These are phyloP conservation scores for Cyclophora punctaria DNA, from an alignment of 2,888 invertebrate species.

Conservation along the genomic window DNA sequence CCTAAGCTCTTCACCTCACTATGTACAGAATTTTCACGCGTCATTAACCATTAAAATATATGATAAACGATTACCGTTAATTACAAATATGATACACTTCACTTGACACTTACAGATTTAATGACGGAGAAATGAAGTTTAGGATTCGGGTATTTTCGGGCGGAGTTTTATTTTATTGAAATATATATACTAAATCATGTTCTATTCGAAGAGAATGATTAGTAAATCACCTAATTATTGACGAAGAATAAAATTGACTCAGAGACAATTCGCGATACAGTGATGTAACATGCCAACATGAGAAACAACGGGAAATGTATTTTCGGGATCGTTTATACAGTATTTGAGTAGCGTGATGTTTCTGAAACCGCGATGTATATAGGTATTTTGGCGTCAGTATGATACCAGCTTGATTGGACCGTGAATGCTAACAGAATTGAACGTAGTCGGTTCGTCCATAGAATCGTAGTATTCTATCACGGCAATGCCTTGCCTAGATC, in stretches of 20 bases:
- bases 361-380: conserved; percentile 13
- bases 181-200: too few species aligned
- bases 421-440: conserved; percentile 41
- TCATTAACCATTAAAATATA: background rate
- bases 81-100: background rate
- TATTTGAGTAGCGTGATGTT: background rate
- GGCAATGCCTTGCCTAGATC: conserved; percentile 5
- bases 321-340: too few species aligned
- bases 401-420: conserved; percentile 44
- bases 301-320: too few species aligned
- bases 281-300: too few species aligned
- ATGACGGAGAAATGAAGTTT: too few species aligned
- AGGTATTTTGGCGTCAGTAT: conserved; percentile 26
- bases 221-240: too few species aligned
- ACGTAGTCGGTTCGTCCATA: conserved; percentile 20
- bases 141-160: too few species aligned
- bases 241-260: too few species aligned
- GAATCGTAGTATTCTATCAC: conserved; percentile 20
- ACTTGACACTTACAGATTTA: background rate
- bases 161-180: too few species aligned
- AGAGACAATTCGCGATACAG: too few species aligned
- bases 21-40: background rate
- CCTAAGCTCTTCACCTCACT: background rate
- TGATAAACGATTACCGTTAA: background rate
- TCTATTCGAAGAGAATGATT: too few species aligned